phyloP scores from a whole-genome alignment of 2,888 invertebrate genomes.

The Scaptomyza cyrtandrae region DNA sequence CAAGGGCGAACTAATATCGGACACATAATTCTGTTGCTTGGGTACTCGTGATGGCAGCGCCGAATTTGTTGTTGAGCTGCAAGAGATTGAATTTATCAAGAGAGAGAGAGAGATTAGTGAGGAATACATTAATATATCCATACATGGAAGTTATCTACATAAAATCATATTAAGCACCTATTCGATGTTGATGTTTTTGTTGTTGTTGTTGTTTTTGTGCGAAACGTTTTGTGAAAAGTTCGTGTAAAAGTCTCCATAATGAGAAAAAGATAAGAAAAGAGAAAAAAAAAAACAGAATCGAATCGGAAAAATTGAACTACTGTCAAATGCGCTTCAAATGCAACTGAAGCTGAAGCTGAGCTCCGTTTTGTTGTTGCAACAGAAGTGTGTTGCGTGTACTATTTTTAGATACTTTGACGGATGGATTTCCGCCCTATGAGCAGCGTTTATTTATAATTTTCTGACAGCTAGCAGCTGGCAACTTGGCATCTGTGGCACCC shows the following conservation, averaged over 20 bases:
- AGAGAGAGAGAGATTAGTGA: not conserved
- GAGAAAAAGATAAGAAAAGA: no score
- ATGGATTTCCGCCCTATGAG: slow-evolving; percentile 39
- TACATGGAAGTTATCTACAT: slow-evolving; percentile 6
- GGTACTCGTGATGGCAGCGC: slow-evolving; percentile 83
- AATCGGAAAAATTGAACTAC: slow-evolving; percentile 1
- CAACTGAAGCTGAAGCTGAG: slow-evolving; percentile 45
- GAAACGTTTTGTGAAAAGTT: slow-evolving; percentile 66
- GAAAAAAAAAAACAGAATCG: no score
- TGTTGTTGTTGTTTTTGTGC: slow-evolving; percentile 30
- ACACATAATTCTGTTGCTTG: slow-evolving; percentile 87
- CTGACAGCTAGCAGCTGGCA: slow-evolving; percentile 8
- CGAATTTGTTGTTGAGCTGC: slow-evolving; percentile 85
- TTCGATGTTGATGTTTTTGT: slow-evolving; percentile 51
- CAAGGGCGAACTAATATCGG: slow-evolving; percentile 95
- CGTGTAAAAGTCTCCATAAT: slow-evolving; percentile 66
- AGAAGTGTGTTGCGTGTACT: not conserved
- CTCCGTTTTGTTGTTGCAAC: not conserved
- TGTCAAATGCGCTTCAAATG: slow-evolving; percentile 43
- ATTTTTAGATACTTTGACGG: slow-evolving; percentile 30
- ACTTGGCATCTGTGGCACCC: slow-evolving; percentile 20
- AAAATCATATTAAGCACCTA: slow-evolving; percentile 27
- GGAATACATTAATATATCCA: no score
- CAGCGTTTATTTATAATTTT: slow-evolving; percentile 39
- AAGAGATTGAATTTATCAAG: slow-evolving; percentile 21